These are phyloP conservation scores for Polyergus mexicanus DNA, from an alignment of 1,140 invertebrate genomes.

Conservation along the genomic window DNA sequence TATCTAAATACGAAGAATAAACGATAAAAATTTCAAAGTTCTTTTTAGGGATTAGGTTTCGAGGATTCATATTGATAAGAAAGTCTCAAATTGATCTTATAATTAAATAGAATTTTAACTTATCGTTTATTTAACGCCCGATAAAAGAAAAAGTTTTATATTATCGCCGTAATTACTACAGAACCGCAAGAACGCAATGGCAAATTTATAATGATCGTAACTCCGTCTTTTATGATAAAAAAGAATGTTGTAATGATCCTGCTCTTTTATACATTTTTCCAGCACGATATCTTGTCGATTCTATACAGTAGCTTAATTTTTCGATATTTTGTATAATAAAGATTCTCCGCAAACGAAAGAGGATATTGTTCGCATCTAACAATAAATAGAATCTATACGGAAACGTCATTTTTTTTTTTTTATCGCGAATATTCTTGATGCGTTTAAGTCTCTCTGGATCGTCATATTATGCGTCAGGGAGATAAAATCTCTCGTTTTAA, in stretches of 20 bases:
- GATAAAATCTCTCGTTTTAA: slow-evolving; percentile 1
- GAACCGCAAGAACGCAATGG: not conserved
- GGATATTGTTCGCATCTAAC: not conserved
- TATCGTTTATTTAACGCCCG: not conserved
- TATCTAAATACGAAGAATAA: too few relatives aligned
- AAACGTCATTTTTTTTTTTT: not conserved
- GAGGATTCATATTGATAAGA: too few relatives aligned
- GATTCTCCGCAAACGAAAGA: not conserved
- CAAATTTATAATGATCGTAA: not conserved
- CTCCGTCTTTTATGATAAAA: not conserved
- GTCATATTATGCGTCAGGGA: too few relatives aligned
- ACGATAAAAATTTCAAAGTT: too few relatives aligned
- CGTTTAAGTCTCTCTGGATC: too few relatives aligned
- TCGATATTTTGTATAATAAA: not conserved
- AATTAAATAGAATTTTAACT: not conserved
- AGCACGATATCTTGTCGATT: not conserved
- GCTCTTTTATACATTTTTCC: slow-evolving; percentile 1
- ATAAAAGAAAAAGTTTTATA: not conserved
- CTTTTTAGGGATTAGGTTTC: too few relatives aligned
- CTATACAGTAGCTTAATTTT: not conserved
- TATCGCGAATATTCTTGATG: too few relatives aligned
- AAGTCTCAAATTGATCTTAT: too few relatives aligned
- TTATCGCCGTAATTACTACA: not conserved
- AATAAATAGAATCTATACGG: not conserved
- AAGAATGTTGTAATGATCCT: not conserved